These are phyloP conservation scores for Lobophora halterata DNA, from an alignment of 2,888 invertebrate species.

Conservation along the genomic window DNA sequence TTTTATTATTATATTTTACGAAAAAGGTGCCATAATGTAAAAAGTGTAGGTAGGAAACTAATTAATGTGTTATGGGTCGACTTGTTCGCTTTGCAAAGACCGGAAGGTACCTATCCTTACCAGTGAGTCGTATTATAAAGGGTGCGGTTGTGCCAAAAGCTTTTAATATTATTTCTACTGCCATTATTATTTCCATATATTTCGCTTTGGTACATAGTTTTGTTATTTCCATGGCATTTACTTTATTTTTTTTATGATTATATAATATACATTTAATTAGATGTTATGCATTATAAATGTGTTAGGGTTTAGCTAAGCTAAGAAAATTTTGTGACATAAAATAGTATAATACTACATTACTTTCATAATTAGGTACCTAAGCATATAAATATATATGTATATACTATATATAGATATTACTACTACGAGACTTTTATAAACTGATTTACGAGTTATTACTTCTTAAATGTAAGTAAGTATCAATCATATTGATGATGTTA, in stretches of 20 bases:
- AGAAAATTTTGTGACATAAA: constrained; percentile 36
- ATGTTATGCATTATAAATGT: constrained; percentile 29
- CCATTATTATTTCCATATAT: constrained; percentile 32
- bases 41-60: constrained; percentile 58
- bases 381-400: too few relatives aligned
- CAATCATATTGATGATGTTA: constrained; percentile 10
- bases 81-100: constrained; percentile 30
- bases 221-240: too few relatives aligned
- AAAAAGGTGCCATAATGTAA: constrained; percentile 40
- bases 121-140: constrained; percentile 10
- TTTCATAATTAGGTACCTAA: too few relatives aligned
- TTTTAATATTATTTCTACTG: constrained; percentile 35
- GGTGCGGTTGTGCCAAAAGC: constrained; percentile 19
- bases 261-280: constrained; percentile 14
- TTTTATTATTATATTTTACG: constrained; percentile 29
- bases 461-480: constrained; percentile 14
- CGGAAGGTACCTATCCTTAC: too few relatives aligned
- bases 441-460: constrained; percentile 14
- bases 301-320: constrained; percentile 27
- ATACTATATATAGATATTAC: constrained; percentile 9
- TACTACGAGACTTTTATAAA: constrained; percentile 20
- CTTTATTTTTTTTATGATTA: background rate
- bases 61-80: constrained; percentile 39
- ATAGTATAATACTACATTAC: constrained; percentile 30
- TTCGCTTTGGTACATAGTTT: too few relatives aligned